Percentiles rank a stretch among this genome's conserved stretches.
Evolutionary conservation across 2,797 vertebrate genomes (phyloP).

Genomic region (Cephalopachus bancanus): DNA sequence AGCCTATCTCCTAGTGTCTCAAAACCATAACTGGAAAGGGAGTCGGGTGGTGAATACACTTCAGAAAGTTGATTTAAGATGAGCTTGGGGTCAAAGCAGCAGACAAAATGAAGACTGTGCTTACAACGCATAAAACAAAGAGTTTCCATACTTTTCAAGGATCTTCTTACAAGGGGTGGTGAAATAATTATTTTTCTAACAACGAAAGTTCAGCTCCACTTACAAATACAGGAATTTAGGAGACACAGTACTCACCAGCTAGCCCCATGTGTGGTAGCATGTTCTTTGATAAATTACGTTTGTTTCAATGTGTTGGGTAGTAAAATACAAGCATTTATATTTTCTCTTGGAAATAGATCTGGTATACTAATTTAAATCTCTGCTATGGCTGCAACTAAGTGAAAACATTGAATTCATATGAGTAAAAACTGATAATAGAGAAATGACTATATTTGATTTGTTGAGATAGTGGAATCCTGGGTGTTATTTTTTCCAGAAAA

Average conservation of each 20-base stretch:
- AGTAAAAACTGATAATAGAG: background rate
- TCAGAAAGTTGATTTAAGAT: background rate
- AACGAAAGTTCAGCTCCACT: background rate
- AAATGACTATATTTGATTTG: conserved; percentile 44
- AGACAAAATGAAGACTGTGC: background rate
- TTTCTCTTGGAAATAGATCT: conserved; percentile 38
- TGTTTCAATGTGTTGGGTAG: background rate
- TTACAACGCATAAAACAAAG: background rate
- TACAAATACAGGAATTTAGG: background rate
- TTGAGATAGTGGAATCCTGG: background rate
- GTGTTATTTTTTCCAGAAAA: conserved; percentile 1
- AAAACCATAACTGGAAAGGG: background rate
- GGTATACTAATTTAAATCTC: background rate
- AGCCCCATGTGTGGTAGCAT: background rate
- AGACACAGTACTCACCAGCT: background rate
- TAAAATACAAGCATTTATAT: conserved; percentile 23
- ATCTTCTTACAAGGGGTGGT: background rate
- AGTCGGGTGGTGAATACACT: background rate
- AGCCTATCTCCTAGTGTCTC: background rate
- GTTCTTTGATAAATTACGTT: conserved; percentile 32
- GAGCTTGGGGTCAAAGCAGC: background rate
- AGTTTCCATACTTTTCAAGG: background rate
- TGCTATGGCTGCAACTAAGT: background rate
- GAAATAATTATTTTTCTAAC: background rate
- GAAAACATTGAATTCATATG: background rate